phyloP scores from a whole-genome alignment of 2,113 vertebrate genomes.

The Balaeniceps rex region DNA sequence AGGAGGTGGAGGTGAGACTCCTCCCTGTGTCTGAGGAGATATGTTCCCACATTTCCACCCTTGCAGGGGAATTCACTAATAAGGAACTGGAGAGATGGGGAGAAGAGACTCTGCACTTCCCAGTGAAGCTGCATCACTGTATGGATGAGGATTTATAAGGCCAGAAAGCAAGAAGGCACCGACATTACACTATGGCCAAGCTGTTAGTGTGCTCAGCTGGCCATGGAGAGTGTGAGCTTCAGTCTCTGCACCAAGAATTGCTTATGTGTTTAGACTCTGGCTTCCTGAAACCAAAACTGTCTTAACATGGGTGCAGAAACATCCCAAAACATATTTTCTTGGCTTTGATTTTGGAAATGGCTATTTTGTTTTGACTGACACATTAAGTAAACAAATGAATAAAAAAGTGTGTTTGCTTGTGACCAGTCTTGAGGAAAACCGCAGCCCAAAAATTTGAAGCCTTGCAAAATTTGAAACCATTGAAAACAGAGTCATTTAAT shows the following conservation, averaged over 20 bases:
- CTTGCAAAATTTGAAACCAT: not conserved
- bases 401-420: not conserved
- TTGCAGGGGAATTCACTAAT: not conserved
- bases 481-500: not conserved
- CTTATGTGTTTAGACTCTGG: not conserved
- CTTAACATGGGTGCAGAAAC: not conserved
- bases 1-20: not conserved
- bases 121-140: not conserved
- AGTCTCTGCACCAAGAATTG: not conserved
- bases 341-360: not conserved
- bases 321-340: not conserved
- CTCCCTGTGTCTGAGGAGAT: fast-evolving
- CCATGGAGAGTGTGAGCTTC: not conserved
- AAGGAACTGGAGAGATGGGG: not conserved
- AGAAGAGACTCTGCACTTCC: not conserved
- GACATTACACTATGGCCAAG: not conserved
- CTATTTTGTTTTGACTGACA: not conserved
- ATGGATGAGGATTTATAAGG: not conserved
- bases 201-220: not conserved
- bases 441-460: not conserved
- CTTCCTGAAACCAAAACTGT: not conserved
- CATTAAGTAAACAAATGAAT: not conserved
- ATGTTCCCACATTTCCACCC: not conserved
- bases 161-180: not conserved
- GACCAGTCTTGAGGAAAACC: not conserved